phyloP scores from a whole-genome alignment of 2,888 invertebrate species.

The Thalpophila matura region DNA sequence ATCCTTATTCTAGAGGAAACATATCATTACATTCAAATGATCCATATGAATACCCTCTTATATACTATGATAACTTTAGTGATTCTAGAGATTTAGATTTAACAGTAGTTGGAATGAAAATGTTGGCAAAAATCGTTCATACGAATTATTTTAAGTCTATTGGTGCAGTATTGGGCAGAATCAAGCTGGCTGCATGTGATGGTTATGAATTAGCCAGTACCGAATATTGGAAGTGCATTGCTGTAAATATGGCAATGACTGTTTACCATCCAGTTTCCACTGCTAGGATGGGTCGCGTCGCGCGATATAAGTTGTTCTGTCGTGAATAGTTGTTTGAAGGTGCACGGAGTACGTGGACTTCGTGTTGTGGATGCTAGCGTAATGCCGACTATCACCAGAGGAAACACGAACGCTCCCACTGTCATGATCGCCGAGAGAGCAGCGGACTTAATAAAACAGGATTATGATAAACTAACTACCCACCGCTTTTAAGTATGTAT shows the following conservation, averaged over 20 bases:
- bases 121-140: conserved; percentile 18
- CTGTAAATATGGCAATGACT: conserved; percentile 38
- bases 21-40: conserved; percentile 49
- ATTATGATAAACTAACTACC: conserved; percentile 43
- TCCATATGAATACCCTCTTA: conserved; percentile 72
- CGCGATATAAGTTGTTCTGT: conserved; percentile 32
- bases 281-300: conserved; percentile 47
- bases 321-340: conserved; percentile 47
- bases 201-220: conserved; percentile 24
- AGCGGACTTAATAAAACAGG: conserved; percentile 61
- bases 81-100: conserved; percentile 46
- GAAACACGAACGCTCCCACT: conserved; percentile 94
- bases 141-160: conserved; percentile 44
- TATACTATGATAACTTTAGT: conserved; percentile 44
- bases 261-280: conserved; percentile 50
- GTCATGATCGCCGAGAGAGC: conserved; percentile 94
- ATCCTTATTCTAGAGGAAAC: conserved; percentile 49
- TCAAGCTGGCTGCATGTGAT: conserved; percentile 30
- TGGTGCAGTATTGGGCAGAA: conserved; percentile 21
- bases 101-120: conserved; percentile 30
- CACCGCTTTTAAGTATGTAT: no score
- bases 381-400: conserved; percentile 93
- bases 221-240: conserved; percentile 48
- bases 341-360: conserved; percentile 35
- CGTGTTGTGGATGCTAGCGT: conserved; percentile 93